Evolutionary conservation across 2,113 vertebrate genomes (phyloP).

Genomic region (Hypanus sabinus): DNA sequence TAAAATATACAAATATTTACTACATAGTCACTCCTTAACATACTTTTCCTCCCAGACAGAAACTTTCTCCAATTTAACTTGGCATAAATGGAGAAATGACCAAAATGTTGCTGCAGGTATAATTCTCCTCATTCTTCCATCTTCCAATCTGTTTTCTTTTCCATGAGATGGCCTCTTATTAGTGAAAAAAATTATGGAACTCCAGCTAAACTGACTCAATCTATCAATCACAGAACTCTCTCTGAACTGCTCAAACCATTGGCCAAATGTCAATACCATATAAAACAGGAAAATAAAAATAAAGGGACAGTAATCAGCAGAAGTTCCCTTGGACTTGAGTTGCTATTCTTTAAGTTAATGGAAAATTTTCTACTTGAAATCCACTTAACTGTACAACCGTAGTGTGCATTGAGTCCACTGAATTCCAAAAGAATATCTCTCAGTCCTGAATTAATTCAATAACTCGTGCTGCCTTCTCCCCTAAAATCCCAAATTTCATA

Average conservation of each 20-base stretch:
- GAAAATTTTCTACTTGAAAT: no score
- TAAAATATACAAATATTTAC: neutral
- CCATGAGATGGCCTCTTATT: neutral
- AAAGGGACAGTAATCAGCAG: no score
- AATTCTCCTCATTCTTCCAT: neutral
- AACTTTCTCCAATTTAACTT: neutral
- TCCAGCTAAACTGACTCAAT: neutral
- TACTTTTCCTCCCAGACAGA: neutral
- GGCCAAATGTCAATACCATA: neutral
- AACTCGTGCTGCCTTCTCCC: no score
- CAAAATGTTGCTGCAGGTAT: neutral
- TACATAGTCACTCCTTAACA: neutral
- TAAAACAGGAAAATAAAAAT: no score
- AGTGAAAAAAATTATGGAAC: neutral
- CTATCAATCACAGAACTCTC: neutral
- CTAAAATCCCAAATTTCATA: no score
- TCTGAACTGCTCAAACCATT: neutral
- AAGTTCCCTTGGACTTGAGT: no score
- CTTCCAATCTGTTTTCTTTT: neutral
- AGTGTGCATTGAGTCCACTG: no score
- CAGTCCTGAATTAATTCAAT: no score
- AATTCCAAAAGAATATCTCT: no score
- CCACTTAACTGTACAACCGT: no score
- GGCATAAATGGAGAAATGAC: neutral
- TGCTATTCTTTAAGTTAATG: no score